phyloP scores from a whole-genome alignment of 1,140 invertebrate genomes.

The Glossosoma conforme region DNA sequence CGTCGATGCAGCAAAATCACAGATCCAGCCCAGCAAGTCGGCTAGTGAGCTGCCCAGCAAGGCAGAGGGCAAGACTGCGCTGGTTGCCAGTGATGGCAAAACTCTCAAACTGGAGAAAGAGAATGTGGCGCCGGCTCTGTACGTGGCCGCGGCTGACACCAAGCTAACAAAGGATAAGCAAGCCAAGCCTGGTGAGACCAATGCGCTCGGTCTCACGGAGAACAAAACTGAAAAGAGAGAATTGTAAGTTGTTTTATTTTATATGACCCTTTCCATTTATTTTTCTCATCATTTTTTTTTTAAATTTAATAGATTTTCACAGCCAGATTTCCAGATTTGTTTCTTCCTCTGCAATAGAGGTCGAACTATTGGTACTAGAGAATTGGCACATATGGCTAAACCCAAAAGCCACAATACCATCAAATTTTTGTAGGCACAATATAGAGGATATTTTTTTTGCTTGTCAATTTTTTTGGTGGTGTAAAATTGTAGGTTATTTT shows the following conservation, averaged over 20 bases:
- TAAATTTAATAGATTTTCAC: too few species aligned
- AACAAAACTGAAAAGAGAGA: slow-evolving; percentile 39
- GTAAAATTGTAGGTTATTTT: too few species aligned
- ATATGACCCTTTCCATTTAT: too few species aligned
- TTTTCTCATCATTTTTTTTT: too few species aligned
- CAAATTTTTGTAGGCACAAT: too few species aligned
- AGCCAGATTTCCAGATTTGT: too few species aligned
- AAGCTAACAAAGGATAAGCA: slow-evolving; percentile 18
- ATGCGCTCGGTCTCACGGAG: slow-evolving; percentile 13
- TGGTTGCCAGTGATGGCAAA: slow-evolving; percentile 39
- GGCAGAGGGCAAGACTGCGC: slow-evolving; percentile 25
- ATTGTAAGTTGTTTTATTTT: slow-evolving; percentile 36
- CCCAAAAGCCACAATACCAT: too few species aligned
- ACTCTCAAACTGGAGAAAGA: slow-evolving; percentile 44
- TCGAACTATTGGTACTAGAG: too few species aligned
- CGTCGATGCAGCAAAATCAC: slow-evolving; percentile 15
- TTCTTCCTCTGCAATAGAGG: too few species aligned
- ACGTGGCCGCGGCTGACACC: slow-evolving; percentile 31
- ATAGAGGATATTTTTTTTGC: too few species aligned
- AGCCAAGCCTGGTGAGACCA: neutral
- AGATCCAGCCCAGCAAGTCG: slow-evolving; percentile 5
- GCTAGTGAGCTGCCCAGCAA: neutral
- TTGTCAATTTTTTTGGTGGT: too few species aligned
- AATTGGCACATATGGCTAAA: too few species aligned
- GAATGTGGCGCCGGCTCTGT: slow-evolving; percentile 41